A percentile compares a stretch with the other conserved stretches of the same genome.
Conservation (phyloP, 64 coral and sea anemone genomes). For the Pocillopora damicornis region DNA sequence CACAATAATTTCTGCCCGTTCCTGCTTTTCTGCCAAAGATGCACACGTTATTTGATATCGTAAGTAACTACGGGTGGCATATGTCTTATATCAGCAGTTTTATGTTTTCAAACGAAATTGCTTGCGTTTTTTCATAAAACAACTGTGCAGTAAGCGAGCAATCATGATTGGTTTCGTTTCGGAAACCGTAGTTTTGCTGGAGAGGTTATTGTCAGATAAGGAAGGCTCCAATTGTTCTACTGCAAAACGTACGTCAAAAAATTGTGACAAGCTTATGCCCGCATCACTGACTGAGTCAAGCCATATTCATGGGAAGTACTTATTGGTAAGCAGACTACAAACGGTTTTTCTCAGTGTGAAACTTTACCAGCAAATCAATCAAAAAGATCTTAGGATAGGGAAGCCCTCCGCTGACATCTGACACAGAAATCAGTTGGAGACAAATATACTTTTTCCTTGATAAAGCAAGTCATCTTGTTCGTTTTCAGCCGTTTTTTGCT, state of each 20-base stretch:
- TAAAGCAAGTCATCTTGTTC: no score
- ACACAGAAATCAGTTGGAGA: not conserved
- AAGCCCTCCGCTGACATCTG: not conserved
- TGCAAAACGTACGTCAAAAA: not conserved
- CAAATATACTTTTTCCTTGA: not conserved
- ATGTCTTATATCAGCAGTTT: not conserved
- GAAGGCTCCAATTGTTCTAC: no score
- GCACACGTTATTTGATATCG: conserved; percentile 5
- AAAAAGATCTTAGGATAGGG: not conserved
- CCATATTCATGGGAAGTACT: not conserved
- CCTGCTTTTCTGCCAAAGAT: not conserved
- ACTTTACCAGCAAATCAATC: not conserved
- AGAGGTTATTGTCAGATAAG: no score
- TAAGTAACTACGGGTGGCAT: not conserved
- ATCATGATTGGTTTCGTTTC: no score
- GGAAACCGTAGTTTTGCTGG: no score
- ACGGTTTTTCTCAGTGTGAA: not conserved
- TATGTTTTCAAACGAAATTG: not conserved
- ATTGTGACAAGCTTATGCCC: not conserved
- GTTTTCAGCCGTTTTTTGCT: no score
- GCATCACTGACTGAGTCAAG: not conserved
- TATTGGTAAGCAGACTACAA: not conserved
- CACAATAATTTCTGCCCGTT: not conserved
- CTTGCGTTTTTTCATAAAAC: no score
- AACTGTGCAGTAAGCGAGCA: no score